Evolutionary conservation across 2,888 invertebrate species (phyloP).

Genomic region (Scrobipalpa costella): DNA sequence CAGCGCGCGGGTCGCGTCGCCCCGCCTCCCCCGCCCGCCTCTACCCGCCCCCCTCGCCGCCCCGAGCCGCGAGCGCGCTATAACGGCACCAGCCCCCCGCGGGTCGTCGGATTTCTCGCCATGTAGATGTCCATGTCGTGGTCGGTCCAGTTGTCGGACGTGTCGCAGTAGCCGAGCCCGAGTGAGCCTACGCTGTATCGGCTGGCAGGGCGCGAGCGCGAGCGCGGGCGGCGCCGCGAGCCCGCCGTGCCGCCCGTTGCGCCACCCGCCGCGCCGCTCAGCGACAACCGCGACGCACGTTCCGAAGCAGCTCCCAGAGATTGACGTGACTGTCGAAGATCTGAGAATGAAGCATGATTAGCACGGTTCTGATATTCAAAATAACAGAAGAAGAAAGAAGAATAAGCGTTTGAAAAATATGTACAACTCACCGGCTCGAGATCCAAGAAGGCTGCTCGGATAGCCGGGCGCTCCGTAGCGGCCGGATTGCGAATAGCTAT

Average conservation of each 20-base stretch:
- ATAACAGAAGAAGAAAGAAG: slow-evolving; percentile 32
- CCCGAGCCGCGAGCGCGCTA: slow-evolving; percentile 71
- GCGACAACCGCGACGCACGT: slow-evolving; percentile 87
- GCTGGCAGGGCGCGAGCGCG: slow-evolving; percentile 90
- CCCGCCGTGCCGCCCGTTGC: slow-evolving; percentile 83
- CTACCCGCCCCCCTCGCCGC: slow-evolving; percentile 54
- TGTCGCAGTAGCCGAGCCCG: slow-evolving; percentile 93
- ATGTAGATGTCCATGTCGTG: slow-evolving; percentile 98
- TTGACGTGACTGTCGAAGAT: slow-evolving; percentile 92
- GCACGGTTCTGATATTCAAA: slow-evolving; percentile 25
- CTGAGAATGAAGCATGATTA: slow-evolving; percentile 63
- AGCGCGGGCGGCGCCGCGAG: slow-evolving; percentile 87
- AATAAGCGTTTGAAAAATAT: slow-evolving; percentile 38
- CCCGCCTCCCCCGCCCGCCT: slow-evolving; percentile 47
- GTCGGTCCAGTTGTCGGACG: slow-evolving; percentile 96
- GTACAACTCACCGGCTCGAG: slow-evolving; percentile 66
- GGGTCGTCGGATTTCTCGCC: slow-evolving; percentile 93
- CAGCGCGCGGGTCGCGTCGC: slow-evolving; percentile 35
- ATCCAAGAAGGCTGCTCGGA: slow-evolving; percentile 83
- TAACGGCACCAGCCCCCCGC: slow-evolving; percentile 92
- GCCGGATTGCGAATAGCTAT: slow-evolving; percentile 92
- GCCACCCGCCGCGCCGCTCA: slow-evolving; percentile 83
- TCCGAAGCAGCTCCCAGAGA: slow-evolving; percentile 92
- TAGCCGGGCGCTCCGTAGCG: slow-evolving; percentile 89
- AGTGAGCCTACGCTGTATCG: slow-evolving; percentile 90